Conservation (phyloP, 2,888 invertebrate species). For the Meteorus colon region DNA sequence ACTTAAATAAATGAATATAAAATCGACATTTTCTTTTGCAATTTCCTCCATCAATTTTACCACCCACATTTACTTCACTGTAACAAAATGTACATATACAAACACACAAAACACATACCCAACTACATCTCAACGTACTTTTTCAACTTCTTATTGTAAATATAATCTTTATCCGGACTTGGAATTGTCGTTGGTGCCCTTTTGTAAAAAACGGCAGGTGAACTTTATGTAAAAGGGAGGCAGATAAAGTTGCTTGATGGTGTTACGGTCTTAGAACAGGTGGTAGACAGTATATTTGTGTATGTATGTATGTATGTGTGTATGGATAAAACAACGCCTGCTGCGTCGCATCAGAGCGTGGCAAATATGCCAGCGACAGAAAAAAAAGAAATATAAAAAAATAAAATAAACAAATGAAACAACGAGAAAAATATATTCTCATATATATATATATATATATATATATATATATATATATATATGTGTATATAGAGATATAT, state of each 20-base stretch:
- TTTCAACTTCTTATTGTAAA: neutral
- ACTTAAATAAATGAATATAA: no score
- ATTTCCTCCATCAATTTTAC: no score
- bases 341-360: slow-evolving; percentile 27
- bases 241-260: neutral
- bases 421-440: neutral
- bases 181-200: neutral
- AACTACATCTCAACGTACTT: slow-evolving; percentile 17
- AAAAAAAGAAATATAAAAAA: slow-evolving; percentile 14
- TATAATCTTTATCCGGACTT: neutral
- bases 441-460: neutral
- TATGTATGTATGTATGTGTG: neutral
- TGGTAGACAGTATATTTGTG: slow-evolving; percentile 28
- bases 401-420: neutral
- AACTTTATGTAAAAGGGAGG: neutral
- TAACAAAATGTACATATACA: slow-evolving; percentile 17
- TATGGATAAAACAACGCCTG: slow-evolving; percentile 25
- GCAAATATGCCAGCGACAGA: slow-evolving; percentile 14
- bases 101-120: neutral
- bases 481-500: no score
- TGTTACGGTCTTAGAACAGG: slow-evolving; percentile 36
- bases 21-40: no score
- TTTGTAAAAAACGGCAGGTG: slow-evolving; percentile 3
- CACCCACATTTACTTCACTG: neutral
- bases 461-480: neutral